Percentiles rank a stretch among this genome's conserved stretches.
Conservation (phyloP, 2,113 vertebrate species). For the Mola mola region DNA sequence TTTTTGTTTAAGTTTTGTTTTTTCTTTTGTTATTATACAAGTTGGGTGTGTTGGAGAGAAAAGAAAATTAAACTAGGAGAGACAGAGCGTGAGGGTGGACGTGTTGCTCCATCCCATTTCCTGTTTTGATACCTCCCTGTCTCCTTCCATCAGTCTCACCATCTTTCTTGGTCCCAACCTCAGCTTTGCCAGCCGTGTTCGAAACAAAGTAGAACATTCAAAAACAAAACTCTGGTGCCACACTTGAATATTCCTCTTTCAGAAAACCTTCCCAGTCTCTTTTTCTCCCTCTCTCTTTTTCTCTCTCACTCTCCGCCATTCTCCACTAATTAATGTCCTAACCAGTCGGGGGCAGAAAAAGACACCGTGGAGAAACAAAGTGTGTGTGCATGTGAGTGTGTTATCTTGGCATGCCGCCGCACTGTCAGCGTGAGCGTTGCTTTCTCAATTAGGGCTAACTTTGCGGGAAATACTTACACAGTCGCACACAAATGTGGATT, state of each 20-base stretch:
- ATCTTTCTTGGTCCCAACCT: neutral
- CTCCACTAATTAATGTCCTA: constrained; percentile 54
- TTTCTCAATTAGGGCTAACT: constrained; percentile 51
- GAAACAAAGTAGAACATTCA: constrained; percentile 43
- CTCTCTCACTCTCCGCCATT: constrained; percentile 7
- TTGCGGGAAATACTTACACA: constrained; percentile 31
- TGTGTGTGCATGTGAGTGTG: constrained; percentile 23
- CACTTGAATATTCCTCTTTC: constrained; percentile 41
- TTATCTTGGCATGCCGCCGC: constrained; percentile 29
- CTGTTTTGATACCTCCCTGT: constrained; percentile 24
- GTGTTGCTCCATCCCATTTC: constrained; percentile 16
- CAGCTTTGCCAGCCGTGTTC: constrained; percentile 15
- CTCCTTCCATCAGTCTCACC: constrained; percentile 16
- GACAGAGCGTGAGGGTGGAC: neutral
- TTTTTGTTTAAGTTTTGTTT: too few relatives aligned
- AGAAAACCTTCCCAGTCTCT: constrained; percentile 20
- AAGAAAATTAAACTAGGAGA: constrained; percentile 13
- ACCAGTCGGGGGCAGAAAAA: constrained; percentile 38
- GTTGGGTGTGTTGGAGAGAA: neutral
- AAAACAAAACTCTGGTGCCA: constrained; percentile 57
- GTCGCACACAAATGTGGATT: neutral
- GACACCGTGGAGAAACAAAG: constrained; percentile 40
- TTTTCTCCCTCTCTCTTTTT: constrained; percentile 2
- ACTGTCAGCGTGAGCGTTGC: constrained; percentile 35
- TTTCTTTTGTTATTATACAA: neutral